Percentiles rank a stretch among this genome's conserved stretches.
These are phyloP conservation scores for Ganaspis sp. DNA, from an alignment of 1,140 invertebrate genomes.

Conservation along the genomic window DNA sequence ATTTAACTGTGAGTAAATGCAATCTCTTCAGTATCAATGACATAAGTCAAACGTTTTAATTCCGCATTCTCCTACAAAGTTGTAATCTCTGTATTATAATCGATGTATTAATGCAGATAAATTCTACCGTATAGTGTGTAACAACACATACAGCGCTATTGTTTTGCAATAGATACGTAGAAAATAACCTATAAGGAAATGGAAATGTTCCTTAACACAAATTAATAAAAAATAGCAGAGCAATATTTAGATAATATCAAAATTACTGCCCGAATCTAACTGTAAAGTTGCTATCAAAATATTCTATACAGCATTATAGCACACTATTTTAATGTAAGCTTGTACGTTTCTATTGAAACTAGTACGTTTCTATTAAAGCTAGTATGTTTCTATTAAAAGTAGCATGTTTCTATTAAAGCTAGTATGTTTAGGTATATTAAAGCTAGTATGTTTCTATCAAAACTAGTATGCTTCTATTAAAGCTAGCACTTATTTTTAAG, in stretches of 20 bases:
- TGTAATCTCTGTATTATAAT: background rate
- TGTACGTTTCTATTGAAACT: too few relatives aligned
- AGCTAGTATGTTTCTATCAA: too few relatives aligned
- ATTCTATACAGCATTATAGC: background rate
- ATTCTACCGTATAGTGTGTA: background rate
- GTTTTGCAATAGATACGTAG: conserved; percentile 5
- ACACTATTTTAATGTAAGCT: background rate
- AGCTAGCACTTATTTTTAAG: too few relatives aligned
- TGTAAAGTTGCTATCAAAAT: background rate
- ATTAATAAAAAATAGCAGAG: background rate
- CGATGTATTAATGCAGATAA: conserved; percentile 10
- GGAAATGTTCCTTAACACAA: background rate
- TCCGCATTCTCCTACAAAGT: background rate
- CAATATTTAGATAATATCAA: background rate
- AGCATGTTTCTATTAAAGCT: too few relatives aligned
- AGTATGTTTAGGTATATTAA: too few relatives aligned
- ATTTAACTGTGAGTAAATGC: background rate
- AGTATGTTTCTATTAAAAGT: too few relatives aligned
- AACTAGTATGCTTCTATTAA: too few relatives aligned
- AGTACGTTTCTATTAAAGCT: too few relatives aligned
- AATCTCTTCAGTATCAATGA: conserved; percentile 10
- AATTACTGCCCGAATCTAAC: background rate
- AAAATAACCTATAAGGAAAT: conserved; percentile 4
- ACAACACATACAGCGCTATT: background rate
- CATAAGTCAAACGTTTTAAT: conserved; percentile 10